These are phyloP conservation scores for Phyto melanocephala DNA, from an alignment of 2,888 invertebrate genomes.

Conservation along the genomic window DNA sequence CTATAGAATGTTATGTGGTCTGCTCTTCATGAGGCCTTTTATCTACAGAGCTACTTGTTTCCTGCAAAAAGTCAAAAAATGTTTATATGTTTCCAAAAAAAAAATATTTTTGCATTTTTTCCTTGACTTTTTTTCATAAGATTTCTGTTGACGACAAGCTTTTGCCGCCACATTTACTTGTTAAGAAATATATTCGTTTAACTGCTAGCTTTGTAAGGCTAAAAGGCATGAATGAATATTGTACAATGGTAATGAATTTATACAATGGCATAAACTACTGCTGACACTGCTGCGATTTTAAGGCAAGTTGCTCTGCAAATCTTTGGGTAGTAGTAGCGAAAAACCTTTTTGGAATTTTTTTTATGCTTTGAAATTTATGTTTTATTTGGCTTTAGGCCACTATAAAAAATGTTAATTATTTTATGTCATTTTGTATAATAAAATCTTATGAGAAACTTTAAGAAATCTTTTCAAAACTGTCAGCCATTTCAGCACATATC, in stretches of 20 bases:
- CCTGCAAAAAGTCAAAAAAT: no score
- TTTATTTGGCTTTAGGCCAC: slow-evolving; percentile 39
- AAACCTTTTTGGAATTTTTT: neutral
- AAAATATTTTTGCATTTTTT: slow-evolving; percentile 24
- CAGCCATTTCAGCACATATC: slow-evolving; percentile 1
- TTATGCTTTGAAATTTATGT: slow-evolving; percentile 41
- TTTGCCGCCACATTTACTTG: slow-evolving; percentile 39
- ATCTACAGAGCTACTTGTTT: slow-evolving; percentile 54
- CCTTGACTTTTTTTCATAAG: neutral
- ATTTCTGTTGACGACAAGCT: slow-evolving; percentile 53
- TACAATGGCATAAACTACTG: slow-evolving; percentile 52
- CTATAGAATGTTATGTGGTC: slow-evolving; percentile 16
- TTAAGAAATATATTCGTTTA: no score
- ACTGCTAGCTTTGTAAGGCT: slow-evolving; percentile 10
- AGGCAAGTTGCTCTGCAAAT: slow-evolving; percentile 10
- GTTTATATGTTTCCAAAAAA: neutral
- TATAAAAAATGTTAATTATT: slow-evolving; percentile 58
- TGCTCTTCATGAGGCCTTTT: neutral
- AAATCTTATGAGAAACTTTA: slow-evolving; percentile 46
- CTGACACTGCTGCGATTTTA: slow-evolving; percentile 5
- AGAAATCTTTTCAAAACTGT: slow-evolving; percentile 7
- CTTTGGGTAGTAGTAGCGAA: slow-evolving; percentile 12
- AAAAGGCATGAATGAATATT: slow-evolving; percentile 42
- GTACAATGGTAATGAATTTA: slow-evolving; percentile 50
- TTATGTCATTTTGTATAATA: slow-evolving; percentile 59